Evolutionary conservation across 92 coral and sea anemone genomes (phyloP).

Genomic region (Diadumene lineata): DNA sequence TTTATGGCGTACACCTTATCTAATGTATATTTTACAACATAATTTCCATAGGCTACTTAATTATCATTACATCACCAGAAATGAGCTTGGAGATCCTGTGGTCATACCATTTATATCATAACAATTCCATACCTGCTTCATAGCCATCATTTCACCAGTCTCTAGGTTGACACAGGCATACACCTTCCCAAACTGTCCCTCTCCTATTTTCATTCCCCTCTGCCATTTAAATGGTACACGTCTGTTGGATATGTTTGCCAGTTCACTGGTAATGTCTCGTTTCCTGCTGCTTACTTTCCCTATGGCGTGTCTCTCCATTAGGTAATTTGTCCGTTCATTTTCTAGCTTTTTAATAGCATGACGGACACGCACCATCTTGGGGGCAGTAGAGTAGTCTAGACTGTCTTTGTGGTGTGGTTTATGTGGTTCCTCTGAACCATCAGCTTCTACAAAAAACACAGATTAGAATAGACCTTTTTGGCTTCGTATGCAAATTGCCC

Average conservation of each 20-base stretch:
- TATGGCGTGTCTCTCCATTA: conserved; percentile 68
- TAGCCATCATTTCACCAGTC: conserved; percentile 93
- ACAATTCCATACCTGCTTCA: conserved; percentile 92
- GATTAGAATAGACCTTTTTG: too few species aligned
- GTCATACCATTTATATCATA: too few species aligned
- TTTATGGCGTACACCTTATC: too few species aligned
- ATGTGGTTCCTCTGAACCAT: conserved; percentile 21
- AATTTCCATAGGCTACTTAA: too few species aligned
- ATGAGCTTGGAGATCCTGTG: too few species aligned
- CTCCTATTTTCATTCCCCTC: conserved; percentile 97
- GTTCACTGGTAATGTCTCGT: conserved; percentile 89
- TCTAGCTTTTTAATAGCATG: conserved; percentile 69
- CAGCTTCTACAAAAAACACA: conserved; percentile 5
- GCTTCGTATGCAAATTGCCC: too few species aligned
- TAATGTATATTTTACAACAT: too few species aligned
- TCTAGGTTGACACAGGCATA: conserved; percentile 95
- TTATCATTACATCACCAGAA: too few species aligned
- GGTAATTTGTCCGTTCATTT: conserved; percentile 41
- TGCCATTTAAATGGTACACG: conserved; percentile 99
- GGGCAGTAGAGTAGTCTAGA: conserved; percentile 41
- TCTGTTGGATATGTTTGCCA: conserved; percentile 83
- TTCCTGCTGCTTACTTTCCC: conserved; percentile 83
- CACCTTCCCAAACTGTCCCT: conserved; percentile 98
- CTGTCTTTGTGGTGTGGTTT: conserved; percentile 46
- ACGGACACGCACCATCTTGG: conserved; percentile 69